Percentiles rank a stretch among this genome's conserved stretches.
Evolutionary conservation across 2,888 invertebrate species (phyloP).

Genomic region (Tachina lurida): DNA sequence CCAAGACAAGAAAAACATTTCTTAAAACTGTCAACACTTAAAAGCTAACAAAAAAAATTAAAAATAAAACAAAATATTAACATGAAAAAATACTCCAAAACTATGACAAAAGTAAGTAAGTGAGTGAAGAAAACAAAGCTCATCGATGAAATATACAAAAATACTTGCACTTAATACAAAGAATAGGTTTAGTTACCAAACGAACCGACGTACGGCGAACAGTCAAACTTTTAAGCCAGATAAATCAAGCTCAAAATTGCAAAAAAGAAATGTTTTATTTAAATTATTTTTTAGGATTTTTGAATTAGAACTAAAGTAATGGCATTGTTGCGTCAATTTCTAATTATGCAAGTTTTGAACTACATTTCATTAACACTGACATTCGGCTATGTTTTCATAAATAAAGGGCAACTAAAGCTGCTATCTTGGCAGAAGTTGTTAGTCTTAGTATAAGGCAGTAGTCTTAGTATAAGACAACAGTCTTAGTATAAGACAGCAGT

Average conservation of each 20-base stretch:
- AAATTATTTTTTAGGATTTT: no score
- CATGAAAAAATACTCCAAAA: constrained; percentile 27
- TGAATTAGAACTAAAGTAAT: no score
- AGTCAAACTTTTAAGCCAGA: neutral
- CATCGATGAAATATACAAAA: constrained; percentile 42
- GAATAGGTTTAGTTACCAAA: constrained; percentile 35
- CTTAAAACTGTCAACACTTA: constrained; percentile 64
- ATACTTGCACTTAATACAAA: constrained; percentile 40
- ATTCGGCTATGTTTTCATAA: no score
- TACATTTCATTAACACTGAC: no score
- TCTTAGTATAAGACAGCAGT: no score
- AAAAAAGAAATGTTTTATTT: no score
- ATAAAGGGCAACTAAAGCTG: no score
- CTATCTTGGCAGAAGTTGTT: no score
- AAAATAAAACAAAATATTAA: constrained; percentile 33
- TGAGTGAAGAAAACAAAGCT: constrained; percentile 38
- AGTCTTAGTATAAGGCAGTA: no score
- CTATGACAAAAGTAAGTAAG: constrained; percentile 41
- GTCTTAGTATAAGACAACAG: no score
- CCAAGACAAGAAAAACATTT: constrained; percentile 35
- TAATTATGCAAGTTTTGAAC: no score
- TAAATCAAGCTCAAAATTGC: constrained; percentile 5
- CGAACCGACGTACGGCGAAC: constrained; percentile 20
- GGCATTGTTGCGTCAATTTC: no score
- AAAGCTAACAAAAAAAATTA: constrained; percentile 3